Conservation (phyloP, 2,113 vertebrate species). For the Tinamus guttatus region DNA sequence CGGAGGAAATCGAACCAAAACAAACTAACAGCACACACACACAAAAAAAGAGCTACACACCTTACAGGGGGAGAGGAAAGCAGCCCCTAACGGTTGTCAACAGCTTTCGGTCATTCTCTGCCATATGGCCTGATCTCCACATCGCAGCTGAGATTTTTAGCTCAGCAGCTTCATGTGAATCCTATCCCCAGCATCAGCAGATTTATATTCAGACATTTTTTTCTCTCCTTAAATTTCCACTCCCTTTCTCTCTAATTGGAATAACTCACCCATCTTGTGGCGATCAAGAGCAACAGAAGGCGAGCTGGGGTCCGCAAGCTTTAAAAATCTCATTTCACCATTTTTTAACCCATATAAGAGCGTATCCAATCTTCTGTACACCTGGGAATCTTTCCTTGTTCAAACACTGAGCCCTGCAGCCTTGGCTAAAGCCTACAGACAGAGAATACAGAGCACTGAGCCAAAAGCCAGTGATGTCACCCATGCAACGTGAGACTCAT, state of each 20-base stretch:
- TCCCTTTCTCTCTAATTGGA: slow-evolving; percentile 53
- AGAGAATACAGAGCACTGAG: slow-evolving; percentile 78
- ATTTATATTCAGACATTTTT: slow-evolving; percentile 15
- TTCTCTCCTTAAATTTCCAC: slow-evolving; percentile 28
- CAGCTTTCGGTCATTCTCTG: slow-evolving; percentile 62
- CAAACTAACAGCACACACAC: neutral
- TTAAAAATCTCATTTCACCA: slow-evolving; percentile 68
- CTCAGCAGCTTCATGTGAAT: slow-evolving; percentile 29
- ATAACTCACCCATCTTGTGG: slow-evolving; percentile 65
- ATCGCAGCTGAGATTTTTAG: slow-evolving; percentile 22
- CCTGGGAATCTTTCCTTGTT: slow-evolving; percentile 74
- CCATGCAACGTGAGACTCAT: slow-evolving; percentile 90
- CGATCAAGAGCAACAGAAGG: slow-evolving; percentile 45
- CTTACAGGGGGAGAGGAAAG: slow-evolving; percentile 18
- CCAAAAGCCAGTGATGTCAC: slow-evolving; percentile 92
- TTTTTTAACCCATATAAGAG: slow-evolving; percentile 69
- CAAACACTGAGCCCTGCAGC: slow-evolving; percentile 82
- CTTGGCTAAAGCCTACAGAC: slow-evolving; percentile 81
- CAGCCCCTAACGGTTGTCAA: slow-evolving; percentile 67
- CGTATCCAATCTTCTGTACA: slow-evolving; percentile 62
- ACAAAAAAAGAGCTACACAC: neutral
- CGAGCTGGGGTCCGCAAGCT: slow-evolving; percentile 59
- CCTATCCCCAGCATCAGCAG: slow-evolving; percentile 35
- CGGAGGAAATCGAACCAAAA: slow-evolving; percentile 14
- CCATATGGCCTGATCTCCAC: slow-evolving; percentile 58